These are phyloP conservation scores for Dasyprocta punctata DNA, from an alignment of 2,113 vertebrate species.

Conservation along the genomic window DNA sequence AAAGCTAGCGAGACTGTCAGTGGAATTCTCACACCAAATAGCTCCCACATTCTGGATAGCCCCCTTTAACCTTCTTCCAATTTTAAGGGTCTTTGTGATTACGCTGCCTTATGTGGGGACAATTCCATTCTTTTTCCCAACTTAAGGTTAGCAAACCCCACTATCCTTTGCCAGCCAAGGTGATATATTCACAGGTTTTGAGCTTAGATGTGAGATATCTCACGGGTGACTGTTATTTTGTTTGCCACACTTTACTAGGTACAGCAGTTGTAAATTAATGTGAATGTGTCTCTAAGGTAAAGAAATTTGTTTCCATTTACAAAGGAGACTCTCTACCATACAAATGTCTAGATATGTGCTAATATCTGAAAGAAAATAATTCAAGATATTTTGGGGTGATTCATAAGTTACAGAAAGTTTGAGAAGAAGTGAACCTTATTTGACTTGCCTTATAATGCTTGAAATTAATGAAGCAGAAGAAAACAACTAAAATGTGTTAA, in stretches of 20 bases:
- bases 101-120: neutral
- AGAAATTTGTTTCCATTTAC: neutral
- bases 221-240: neutral
- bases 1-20: neutral
- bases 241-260: no score
- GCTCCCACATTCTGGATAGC: neutral
- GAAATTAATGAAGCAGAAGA: neutral
- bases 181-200: neutral
- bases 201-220: neutral
- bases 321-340: neutral
- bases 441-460: neutral
- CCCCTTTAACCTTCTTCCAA: neutral
- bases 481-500: neutral
- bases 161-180: neutral
- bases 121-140: no score
- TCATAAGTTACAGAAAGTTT: neutral
- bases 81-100: neutral
- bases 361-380: neutral
- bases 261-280: neutral
- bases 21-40: neutral
- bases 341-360: neutral
- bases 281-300: neutral
- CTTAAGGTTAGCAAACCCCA: neutral
- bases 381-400: neutral
- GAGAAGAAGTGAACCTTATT: neutral